Evolutionary conservation across 2,113 vertebrate species (phyloP).

Genomic region (Daboia siamensis): DNA sequence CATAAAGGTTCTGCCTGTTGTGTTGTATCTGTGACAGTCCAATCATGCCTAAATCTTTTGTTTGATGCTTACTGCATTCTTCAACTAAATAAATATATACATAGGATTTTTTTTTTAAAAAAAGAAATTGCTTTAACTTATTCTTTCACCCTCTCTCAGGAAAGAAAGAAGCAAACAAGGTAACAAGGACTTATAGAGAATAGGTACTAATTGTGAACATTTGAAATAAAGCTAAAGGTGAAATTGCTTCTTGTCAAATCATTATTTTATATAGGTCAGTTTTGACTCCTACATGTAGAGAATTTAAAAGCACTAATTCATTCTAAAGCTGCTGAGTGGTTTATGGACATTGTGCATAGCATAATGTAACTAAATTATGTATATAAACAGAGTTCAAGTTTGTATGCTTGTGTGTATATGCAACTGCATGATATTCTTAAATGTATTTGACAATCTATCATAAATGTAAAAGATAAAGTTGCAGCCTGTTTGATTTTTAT

Average conservation of each 20-base stretch:
- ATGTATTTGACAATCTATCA: conserved; percentile 46
- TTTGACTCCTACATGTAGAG: neutral
- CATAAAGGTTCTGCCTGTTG: neutral
- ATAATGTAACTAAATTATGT: conserved; percentile 10
- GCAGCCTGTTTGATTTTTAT: conserved; percentile 7
- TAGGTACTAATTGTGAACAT: conserved; percentile 23
- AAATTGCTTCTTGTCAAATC: neutral
- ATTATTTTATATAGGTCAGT: neutral
- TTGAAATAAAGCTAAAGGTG: conserved; percentile 22
- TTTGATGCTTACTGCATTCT: neutral
- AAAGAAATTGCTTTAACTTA: neutral
- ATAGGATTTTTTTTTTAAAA: neutral
- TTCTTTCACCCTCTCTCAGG: neutral
- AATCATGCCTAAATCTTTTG: neutral
- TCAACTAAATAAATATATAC: neutral
- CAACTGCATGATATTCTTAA: neutral
- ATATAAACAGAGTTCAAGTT: neutral
- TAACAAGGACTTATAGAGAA: neutral
- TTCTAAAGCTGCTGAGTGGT: neutral
- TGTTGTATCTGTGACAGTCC: neutral
- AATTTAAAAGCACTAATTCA: conserved; percentile 1
- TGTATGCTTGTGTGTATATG: conserved; percentile 2
- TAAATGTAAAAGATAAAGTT: conserved; percentile 45
- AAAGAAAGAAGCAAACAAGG: neutral
- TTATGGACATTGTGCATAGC: neutral